phyloP scores from a whole-genome alignment of 2,113 vertebrate species.

The Mellivora capensis region DNA sequence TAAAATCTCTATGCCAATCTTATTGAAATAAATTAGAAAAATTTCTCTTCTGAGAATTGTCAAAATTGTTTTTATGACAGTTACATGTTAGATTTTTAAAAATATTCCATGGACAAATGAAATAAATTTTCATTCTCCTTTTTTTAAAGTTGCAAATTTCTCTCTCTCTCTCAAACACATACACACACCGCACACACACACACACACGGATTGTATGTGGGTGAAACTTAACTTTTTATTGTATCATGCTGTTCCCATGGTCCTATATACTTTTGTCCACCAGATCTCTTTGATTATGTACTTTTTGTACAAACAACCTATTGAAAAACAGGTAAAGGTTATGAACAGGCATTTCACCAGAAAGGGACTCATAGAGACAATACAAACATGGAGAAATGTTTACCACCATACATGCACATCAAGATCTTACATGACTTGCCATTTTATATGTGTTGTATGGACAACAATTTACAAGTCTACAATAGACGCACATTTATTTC shows the following conservation, averaged over 20 bases:
- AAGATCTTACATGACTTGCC: neutral
- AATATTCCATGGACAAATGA: neutral
- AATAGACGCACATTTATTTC: too few relatives aligned
- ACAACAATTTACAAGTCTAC: neutral
- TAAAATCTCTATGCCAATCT: neutral
- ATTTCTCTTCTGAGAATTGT: neutral
- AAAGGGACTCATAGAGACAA: neutral
- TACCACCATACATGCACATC: neutral
- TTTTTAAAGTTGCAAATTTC: neutral
- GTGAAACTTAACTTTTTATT: neutral
- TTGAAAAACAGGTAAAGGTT: neutral
- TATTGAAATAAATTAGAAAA: neutral
- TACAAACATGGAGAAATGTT: neutral
- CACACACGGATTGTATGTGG: accelerated
- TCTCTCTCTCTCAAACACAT: neutral
- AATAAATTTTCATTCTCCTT: neutral
- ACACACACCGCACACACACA: too few relatives aligned
- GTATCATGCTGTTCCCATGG: neutral
- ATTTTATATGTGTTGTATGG: neutral
- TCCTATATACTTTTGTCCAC: neutral
- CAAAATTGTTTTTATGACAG: neutral
- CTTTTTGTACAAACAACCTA: neutral
- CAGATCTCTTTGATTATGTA: neutral
- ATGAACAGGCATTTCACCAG: neutral
- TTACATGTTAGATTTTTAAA: neutral